Evolutionary conservation across 2,113 vertebrate genomes (phyloP), one percentile per base, ranked within the genome.

Genomic region (Trogon surrucura): DNA sequence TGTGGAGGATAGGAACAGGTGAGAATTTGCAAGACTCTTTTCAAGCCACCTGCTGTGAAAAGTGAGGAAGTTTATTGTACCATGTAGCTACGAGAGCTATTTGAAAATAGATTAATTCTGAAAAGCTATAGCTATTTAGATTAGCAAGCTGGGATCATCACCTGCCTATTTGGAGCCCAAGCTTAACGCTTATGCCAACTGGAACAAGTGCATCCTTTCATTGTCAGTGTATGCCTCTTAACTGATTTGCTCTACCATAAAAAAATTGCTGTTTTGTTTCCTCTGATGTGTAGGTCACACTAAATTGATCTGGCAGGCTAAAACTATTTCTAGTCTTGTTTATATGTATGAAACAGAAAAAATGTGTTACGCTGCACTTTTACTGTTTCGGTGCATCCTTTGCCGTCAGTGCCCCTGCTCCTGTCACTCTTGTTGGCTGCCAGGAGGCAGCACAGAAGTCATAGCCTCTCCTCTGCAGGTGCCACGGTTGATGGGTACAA

Each of bases 61-160:
- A 74, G 54, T 48, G 66, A 74, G 65, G 41, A 65, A 78, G 15
- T 87, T 95, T 69, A 36, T 32, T 78, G 51, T 48, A 67, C 32
- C 8, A 3, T 53, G 41, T 78, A 69, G 41, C 75, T 84, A 80
- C 11, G 85, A 74, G 80, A 87, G 78, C 38, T 86, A 44, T 62
- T 54, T 54, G 80, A 78, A 69, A 91, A 70, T 34, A 91, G 66
- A 83, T 86, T 75, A 30, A 85, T 90, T 86, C 77, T 92, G 90
- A 32, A 65, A 96, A 85, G 56, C 66, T 80, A 14, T 94, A 1
- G 10, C 56, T 80, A 14, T 58, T 73, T 64, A 50, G 45, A 45
- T 86, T 74, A 94, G 47, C 45, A 82, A 80, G 23, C 45, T 88
- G 80, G 41, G 91, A 54, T 88, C 60, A 51, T 95, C 78, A 91